Base-by-base conservation (phyloP, 2,797 vertebrate genomes). In the Neosilurus mollespiculum region DNA sequence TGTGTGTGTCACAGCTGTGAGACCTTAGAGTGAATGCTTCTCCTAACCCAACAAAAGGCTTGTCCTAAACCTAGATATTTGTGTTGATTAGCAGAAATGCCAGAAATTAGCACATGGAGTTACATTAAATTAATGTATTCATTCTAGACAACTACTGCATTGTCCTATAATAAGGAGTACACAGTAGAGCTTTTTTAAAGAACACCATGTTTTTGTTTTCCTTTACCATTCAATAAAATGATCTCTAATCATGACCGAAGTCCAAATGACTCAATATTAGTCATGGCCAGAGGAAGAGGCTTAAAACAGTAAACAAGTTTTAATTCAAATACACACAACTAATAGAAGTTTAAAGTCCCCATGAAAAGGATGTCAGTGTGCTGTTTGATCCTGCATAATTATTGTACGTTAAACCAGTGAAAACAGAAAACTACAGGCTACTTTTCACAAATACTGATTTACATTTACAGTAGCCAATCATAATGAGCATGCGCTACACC, bases 1-100 rank as follows among this genome's bases (percentile, higher is more conserved):
- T 70, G 87, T 82, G 87, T 86, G 87, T 91, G 89, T 85, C 91
- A 93, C 94, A 95, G 93, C 93, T 94, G 94, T 93, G 93, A 90
- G 87, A 88, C 92, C 92, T 82, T 87, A 91, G 90, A 93, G 91
- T 93, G 92, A 93, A 92, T 92, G 91, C 88, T 83, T 67, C 69
- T 75, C 64, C 43, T 70, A 72, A 90, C 89, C 92, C 92, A 90
- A 94, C 93, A 93, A 94, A 94, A 92, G 92, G 71, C 90, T 87
- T 89, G 85, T 90, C 87, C 93, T 94, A 94, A 94, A 95, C 89
- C 87, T 89, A 91, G 89, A 90, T 91, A 88, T 90, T 83, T 81
- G 81, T 87, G 72, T 86, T 84, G 89, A 91, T 72, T 93, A 93
- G 90, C 91, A 87, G 91, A 93, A 93, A 80, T 75, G 54, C 51